These are phyloP conservation scores for Centropus unirufus DNA, from an alignment of 2,113 vertebrate species.

Conservation along the genomic window DNA sequence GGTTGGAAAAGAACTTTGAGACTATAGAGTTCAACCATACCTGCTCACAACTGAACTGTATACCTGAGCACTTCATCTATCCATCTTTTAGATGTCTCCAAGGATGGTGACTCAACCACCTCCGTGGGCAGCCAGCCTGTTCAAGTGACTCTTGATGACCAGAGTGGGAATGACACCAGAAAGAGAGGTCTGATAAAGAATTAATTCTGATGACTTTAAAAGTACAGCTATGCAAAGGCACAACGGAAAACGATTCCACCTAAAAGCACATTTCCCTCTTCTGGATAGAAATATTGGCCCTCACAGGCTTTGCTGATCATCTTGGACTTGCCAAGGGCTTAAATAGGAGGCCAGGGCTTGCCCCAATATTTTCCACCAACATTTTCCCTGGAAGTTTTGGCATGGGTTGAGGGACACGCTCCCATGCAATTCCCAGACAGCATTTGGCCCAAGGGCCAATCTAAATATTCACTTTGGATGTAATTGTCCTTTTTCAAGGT, in stretches of 20 bases:
- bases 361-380: neutral
- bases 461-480: neutral
- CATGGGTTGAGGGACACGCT: accelerated
- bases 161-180: neutral
- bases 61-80: too few species aligned
- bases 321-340: neutral
- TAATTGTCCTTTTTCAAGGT: neutral
- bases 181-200: neutral
- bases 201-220: neutral
- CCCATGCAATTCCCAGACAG: accelerated
- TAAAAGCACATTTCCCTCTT: accelerated
- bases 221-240: accelerated
- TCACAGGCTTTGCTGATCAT: neutral
- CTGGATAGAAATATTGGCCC: neutral
- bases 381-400: accelerated
- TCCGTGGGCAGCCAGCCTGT: too few species aligned
- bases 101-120: too few species aligned
- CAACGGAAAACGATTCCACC: neutral
- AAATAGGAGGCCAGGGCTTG: neutral
- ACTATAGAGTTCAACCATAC: too few species aligned
- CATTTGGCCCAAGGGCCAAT: neutral
- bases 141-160: neutral
- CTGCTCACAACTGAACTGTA: too few species aligned
- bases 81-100: too few species aligned
- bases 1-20: too few species aligned